Conservation (phyloP, 2,113 vertebrate species). For the Rhea pennata region DNA sequence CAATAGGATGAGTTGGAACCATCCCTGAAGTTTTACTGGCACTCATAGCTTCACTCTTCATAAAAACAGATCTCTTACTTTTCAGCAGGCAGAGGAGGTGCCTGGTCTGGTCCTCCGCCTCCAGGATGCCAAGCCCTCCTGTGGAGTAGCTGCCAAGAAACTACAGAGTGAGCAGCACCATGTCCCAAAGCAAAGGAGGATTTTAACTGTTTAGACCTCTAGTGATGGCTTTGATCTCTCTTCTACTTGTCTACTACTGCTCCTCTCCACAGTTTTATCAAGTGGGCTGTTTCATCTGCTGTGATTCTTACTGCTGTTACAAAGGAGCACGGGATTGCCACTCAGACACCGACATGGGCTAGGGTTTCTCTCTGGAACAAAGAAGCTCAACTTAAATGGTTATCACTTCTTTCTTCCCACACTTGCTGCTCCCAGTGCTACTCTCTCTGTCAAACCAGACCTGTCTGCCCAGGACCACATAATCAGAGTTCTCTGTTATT, state of each 20-base stretch:
- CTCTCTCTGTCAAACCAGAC: background rate
- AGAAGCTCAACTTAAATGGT: rapidly evolving
- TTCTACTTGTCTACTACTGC: background rate
- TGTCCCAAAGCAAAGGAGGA: rapidly evolving
- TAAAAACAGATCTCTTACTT: background rate
- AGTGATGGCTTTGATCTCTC: background rate
- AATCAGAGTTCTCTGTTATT: background rate
- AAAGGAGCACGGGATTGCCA: background rate
- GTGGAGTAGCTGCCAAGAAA: background rate
- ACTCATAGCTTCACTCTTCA: background rate
- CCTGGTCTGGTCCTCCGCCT: background rate
- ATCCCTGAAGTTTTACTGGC: background rate
- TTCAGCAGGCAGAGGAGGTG: background rate
- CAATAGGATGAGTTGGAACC: background rate
- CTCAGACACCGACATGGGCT: background rate
- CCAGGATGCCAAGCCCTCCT: background rate
- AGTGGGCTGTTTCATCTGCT: background rate
- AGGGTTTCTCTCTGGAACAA: background rate
- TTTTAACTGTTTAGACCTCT: background rate
- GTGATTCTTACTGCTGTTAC: background rate
- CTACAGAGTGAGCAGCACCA: background rate
- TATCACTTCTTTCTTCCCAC: background rate
- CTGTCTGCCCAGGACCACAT: background rate
- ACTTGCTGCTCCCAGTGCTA: rapidly evolving
- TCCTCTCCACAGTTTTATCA: background rate